Conservation (phyloP, 2,113 vertebrate species). For the Corvus cornix region DNA sequence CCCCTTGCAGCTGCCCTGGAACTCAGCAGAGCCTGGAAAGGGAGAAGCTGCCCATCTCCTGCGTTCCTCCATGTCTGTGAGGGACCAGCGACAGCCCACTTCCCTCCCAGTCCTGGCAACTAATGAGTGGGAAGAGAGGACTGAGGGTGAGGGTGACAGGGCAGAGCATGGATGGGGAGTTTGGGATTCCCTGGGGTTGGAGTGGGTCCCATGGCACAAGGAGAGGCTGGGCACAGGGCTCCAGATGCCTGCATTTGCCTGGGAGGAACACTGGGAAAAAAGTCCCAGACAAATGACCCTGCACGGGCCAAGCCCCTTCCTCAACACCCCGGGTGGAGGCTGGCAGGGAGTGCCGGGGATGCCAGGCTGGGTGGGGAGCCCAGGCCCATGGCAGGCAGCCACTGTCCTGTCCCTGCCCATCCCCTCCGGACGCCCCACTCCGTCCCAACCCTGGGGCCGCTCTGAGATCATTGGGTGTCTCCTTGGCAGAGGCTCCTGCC, state of each 20-base stretch:
- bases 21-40: neutral
- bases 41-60: neutral
- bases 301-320: rapidly evolving
- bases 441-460: rapidly evolving
- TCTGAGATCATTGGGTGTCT: conserved; percentile 65
- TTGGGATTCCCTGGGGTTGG: neutral
- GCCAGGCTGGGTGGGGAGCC: neutral
- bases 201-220: rapidly evolving
- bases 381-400: neutral
- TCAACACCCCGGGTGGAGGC: rapidly evolving
- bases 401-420: neutral
- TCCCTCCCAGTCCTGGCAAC: neutral
- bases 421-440: neutral
- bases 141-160: neutral
- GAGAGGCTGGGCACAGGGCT: rapidly evolving
- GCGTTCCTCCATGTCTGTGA: rapidly evolving
- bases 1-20: neutral
- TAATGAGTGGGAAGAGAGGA: rapidly evolving
- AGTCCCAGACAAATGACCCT: neutral
- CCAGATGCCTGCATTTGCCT: neutral
- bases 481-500: conserved; percentile 19
- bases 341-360: rapidly evolving
- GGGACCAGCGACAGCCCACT: rapidly evolving
- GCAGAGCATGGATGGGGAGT: neutral
- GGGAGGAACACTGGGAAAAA: neutral